Percentiles rank a stretch among this genome's conserved stretches.
Evolutionary conservation across 2,888 invertebrate species (phyloP).

Genomic region (Brenthis ino): DNA sequence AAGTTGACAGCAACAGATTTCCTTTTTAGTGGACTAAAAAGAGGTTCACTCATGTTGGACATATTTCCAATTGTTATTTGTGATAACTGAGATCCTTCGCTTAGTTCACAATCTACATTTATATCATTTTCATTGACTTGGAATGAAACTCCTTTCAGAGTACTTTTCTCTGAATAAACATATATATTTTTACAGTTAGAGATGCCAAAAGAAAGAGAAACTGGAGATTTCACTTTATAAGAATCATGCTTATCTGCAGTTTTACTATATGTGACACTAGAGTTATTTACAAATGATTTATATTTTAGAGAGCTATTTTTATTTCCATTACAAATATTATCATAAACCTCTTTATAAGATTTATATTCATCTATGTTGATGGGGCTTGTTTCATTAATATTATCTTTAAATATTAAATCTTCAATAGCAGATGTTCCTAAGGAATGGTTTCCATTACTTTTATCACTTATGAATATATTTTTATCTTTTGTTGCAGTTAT

Average conservation of each 20-base stretch:
- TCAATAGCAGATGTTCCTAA: conserved; percentile 53
- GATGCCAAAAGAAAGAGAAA: conserved; percentile 59
- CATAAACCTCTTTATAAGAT: conserved; percentile 22
- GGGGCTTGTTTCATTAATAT: conserved; percentile 31
- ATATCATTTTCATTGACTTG: conserved; percentile 49
- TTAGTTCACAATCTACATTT: conserved; percentile 59
- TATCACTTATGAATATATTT: conserved; percentile 1
- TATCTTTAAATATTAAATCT: conserved; percentile 46
- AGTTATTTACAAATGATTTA: conserved; percentile 50
- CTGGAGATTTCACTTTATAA: conserved; percentile 43
- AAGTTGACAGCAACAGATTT: conserved; percentile 61
- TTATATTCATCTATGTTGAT: conserved; percentile 18
- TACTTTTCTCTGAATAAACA: conserved; percentile 57
- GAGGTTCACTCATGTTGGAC: conserved; percentile 39
- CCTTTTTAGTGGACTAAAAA: conserved; percentile 51
- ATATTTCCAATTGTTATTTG: conserved; percentile 45
- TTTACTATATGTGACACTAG: conserved; percentile 41
- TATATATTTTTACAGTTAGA: conserved; percentile 55
- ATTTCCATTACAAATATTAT: conserved; percentile 6
- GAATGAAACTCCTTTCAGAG: conserved; percentile 55
- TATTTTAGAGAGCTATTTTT: conserved; percentile 42
- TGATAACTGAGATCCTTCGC: conserved; percentile 53
- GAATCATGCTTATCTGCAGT: conserved; percentile 47
- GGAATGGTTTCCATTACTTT: conserved; percentile 41
- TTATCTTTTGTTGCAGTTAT: background rate